Evolutionary conservation across 2,888 invertebrate genomes (phyloP), one percentile per base, ranked within the genome.

Genomic region (Cheilosia grossa): DNA sequence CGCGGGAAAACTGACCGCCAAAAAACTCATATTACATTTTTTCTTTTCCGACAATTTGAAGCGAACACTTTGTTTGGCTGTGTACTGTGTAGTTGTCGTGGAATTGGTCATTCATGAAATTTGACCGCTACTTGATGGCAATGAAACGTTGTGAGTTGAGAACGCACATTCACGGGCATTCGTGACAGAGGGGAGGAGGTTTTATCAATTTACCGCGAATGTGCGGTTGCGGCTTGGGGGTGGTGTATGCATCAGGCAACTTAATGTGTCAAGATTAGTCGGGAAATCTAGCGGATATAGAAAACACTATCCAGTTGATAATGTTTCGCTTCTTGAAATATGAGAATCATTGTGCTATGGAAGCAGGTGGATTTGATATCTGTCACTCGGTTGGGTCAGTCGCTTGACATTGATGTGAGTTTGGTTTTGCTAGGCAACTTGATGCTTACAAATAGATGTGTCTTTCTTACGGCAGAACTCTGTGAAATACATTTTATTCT

Each of bases 1-100:
- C 74, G 58, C 37, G 58, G 42, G 74, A 61, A 83, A 75, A 61
- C 33, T 53, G 82, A 73, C 81, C 82, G 73, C 51, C 77, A 83
- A 74, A 49, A 51, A 69, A 74, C 64, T 74, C 59, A 40, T 64
- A 44, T 79, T 79, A 42, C 79, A 79, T 74, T 74, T 74, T 74
- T 44, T 27, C 17, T 64, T 75, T 53, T 47, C 51, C 53, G 24
- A 75, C 64, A 73, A 78, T 2, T 37, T 2, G 6, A 27, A n/a
- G 19, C 56, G 30, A 27, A 9, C n/a, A 56, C 53, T 17, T 4
- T 24, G 37, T 37, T 37, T 37, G 37, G 37, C 4, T 37, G 37
- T 37, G 37, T 49, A 24, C 24, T 49, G 13, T 51, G 24, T 24
- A 4, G 10, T 51, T 21, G 51, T 19, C 4, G 47, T 19, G n/a